Evolutionary conservation across 2,888 invertebrate species (phyloP), one percentile per base, ranked within the genome.

Genomic region (Cryptophagus acutangulus): DNA sequence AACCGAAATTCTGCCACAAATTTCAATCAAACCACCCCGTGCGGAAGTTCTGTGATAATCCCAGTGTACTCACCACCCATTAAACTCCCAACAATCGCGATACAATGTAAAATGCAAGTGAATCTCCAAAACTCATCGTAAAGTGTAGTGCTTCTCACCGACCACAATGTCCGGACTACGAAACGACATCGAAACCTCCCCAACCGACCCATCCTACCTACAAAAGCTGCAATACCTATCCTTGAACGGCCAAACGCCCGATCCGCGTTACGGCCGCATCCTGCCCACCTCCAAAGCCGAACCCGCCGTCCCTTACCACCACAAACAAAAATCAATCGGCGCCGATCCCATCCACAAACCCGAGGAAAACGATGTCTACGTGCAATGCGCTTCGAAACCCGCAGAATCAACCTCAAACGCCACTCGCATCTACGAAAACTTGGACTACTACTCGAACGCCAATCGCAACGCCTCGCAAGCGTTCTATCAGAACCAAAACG

Each of bases 401-500:
- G 55, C 63, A 4, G 69, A 66, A 46, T 51, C 68, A 30, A 62
- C 60, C 12, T 55, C 53, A 40, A 66, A 55, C 50, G 54, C 58
- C 33, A 70, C 71, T 4, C 81, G 82, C 1, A 81, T 89, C 16
- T 89, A 89, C 63, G 89, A 89, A 66, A 89, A 89, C 67, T 76
- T 89, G 38, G 87, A 87, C 52, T 87, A 86, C 63, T 87, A 86
- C 71, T 75, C 77, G 3, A 77, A 77, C 39, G 73, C 75, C 51
- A 71, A 29, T 38, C 43, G 41, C 14, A 39, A 43, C n/a, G 36
- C 41, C 4, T 69, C 73, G 6, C 72, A 77, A 15, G 77, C 80
- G 1, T 82, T 79, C 58, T 81, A 80, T 54, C 60, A 58, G 17
- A 77, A 78, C 52, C 79, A 82, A 48, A n/a, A n/a, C n/a, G n/a